Conservation (phyloP, 2,113 vertebrate genomes). For the Apaloderma vittatum region DNA sequence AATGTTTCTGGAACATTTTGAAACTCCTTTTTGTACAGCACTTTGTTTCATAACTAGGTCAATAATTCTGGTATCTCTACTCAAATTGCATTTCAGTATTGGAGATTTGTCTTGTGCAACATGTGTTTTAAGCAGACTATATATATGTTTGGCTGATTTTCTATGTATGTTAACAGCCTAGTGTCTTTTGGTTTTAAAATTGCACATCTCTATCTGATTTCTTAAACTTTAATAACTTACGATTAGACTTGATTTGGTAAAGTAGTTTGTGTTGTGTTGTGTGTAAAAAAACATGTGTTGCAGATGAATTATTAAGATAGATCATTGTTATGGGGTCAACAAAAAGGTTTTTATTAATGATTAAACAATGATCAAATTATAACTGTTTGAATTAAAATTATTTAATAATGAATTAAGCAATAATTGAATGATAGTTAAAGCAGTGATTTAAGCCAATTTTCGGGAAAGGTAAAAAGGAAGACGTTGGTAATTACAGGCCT, state of each 20-base stretch:
- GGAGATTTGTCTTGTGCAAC: not conserved
- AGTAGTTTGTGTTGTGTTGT: not conserved
- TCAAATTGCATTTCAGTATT: not conserved
- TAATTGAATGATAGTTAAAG: not conserved
- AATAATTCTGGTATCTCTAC: not conserved
- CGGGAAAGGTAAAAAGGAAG: not conserved
- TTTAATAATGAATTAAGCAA: not conserved
- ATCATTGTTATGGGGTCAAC: not conserved
- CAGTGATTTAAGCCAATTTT: not conserved
- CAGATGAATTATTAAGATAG: not conserved
- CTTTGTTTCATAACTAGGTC: not conserved
- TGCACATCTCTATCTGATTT: not conserved
- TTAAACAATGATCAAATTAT: not conserved
- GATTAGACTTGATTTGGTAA: not conserved
- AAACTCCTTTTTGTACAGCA: not conserved
- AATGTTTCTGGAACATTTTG: not conserved
- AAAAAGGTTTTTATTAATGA: not conserved
- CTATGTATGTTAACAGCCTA: fast-evolving
- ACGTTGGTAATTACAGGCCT: not conserved
- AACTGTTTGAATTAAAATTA: not conserved
- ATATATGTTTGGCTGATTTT: not conserved
- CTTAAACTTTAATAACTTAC: not conserved
- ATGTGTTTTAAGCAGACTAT: not conserved
- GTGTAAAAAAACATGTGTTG: not conserved
- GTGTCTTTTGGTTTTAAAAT: not conserved